Conservation (phyloP, 2,113 vertebrate genomes). For the Chaenocephalus aceratus region DNA sequence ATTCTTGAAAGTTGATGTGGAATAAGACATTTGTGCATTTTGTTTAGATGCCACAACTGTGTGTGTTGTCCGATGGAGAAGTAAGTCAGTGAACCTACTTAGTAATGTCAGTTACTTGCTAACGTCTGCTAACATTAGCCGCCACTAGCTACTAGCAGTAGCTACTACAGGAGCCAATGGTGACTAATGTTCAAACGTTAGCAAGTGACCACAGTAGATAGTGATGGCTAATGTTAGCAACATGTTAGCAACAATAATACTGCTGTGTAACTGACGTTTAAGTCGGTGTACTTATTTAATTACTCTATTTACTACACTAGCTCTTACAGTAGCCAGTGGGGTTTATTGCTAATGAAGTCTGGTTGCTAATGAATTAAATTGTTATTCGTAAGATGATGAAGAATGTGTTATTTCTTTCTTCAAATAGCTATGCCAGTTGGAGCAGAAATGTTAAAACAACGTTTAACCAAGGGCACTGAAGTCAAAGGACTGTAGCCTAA, state of each 20-base stretch:
- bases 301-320: not conserved
- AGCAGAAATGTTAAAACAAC: not conserved
- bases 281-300: not conserved
- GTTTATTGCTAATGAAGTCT: not conserved
- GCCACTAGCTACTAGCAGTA: not conserved
- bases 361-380: not conserved
- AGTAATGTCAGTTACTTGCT: not conserved
- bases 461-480: not conserved
- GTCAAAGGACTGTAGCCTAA: not conserved
- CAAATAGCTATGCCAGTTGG: not conserved
- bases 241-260: not conserved
- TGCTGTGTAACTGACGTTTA: no score
- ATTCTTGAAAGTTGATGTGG: not conserved
- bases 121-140: not conserved
- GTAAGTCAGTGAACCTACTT: not conserved
- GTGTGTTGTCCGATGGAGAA: not conserved
- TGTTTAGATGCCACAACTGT: not conserved
- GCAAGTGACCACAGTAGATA: not conserved
- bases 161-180: not conserved
- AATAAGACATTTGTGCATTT: not conserved
- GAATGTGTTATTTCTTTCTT: not conserved
- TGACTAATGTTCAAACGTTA: not conserved
- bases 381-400: not conserved
- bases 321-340: not conserved
- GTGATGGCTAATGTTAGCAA: not conserved